phyloP scores from a whole-genome alignment of 2,888 invertebrate genomes.

The Matsumyia berberina region DNA sequence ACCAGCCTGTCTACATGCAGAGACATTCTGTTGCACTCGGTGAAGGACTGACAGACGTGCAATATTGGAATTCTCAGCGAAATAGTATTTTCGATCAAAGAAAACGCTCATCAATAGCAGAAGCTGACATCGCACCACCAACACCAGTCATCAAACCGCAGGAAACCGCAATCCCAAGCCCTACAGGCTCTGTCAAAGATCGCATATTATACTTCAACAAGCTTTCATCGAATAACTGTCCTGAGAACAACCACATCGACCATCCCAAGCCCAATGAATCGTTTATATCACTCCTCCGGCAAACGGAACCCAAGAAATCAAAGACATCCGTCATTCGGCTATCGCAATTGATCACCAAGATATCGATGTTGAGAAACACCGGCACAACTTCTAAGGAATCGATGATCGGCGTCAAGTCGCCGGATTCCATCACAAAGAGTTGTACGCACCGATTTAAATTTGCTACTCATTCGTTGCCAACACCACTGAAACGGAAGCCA shows the following conservation, averaged over 20 bases:
- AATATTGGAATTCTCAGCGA: background rate
- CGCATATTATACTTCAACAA: constrained; percentile 59
- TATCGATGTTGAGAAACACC: constrained; percentile 8
- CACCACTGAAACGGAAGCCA: constrained; percentile 79
- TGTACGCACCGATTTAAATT: constrained; percentile 29
- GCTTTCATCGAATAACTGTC: constrained; percentile 4
- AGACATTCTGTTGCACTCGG: constrained; percentile 38
- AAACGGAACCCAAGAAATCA: constrained; percentile 33
- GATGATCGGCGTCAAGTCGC: background rate
- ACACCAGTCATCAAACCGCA: background rate
- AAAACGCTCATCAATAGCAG: constrained; percentile 1
- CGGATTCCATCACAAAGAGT: constrained; percentile 6
- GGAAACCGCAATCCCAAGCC: background rate
- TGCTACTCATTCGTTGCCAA: constrained; percentile 33
- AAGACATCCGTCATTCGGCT: constrained; percentile 22
- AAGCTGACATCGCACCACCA: background rate
- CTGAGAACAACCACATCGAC: background rate
- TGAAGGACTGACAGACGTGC: background rate
- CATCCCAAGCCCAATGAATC: constrained; percentile 30
- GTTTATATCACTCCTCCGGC: constrained; percentile 46
- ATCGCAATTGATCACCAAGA: constrained; percentile 24
- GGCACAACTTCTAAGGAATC: constrained; percentile 12
- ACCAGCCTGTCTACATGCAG: constrained; percentile 54
- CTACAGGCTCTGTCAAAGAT: constrained; percentile 40
- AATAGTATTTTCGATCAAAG: background rate